Base-by-base conservation (phyloP, 2,113 vertebrate species). In the Lontra canadensis region DNA sequence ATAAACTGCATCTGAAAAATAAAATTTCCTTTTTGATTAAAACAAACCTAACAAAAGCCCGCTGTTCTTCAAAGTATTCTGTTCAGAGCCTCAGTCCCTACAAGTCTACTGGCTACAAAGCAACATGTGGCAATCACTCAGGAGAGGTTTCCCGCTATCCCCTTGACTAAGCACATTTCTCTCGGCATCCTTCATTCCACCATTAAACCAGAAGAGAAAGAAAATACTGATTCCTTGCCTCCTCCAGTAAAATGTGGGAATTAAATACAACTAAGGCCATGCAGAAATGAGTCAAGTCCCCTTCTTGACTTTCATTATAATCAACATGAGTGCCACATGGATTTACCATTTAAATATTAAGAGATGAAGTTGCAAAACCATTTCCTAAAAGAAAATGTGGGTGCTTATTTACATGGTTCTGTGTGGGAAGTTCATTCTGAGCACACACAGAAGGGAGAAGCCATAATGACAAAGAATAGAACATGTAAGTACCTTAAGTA, bases 271-370 rank as follows among this genome's bases (percentile, higher is more conserved):
- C 88, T 74, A 87, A 84, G 52, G 57, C 42, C 39, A 15, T 52
- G 61, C 6, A 7, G 31, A 80, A 90, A 57, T 42, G 78, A 67
- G 59, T 55, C 21, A 89, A 69, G 36, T 76, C 90, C 7, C 9
- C 69, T 69, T 36, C 47, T 74, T 90, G 90, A 80, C 69, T 94
- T 61, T 85, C 8, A 61, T 65, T 76, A 61, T 10, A 49, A 57
- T 92, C 90, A 84, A 74, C 18, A 31, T 63, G 71, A 85, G 74
- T 93, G 86, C 67, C 52, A 93, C 42, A 49, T 65, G 85, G 36
- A 82, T 85, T 95, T 96, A 81, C 96, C 73, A 97, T 96, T 93
- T 93, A 95, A 90, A 80, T 87, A 84, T 84, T 39, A 74, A 86
- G 90, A 93, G 52, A 39, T 18, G 13, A 96, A 95, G 78, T 6